Evolutionary conservation across 2,113 vertebrate species (phyloP).

Genomic region (Pterophyllum scalare): DNA sequence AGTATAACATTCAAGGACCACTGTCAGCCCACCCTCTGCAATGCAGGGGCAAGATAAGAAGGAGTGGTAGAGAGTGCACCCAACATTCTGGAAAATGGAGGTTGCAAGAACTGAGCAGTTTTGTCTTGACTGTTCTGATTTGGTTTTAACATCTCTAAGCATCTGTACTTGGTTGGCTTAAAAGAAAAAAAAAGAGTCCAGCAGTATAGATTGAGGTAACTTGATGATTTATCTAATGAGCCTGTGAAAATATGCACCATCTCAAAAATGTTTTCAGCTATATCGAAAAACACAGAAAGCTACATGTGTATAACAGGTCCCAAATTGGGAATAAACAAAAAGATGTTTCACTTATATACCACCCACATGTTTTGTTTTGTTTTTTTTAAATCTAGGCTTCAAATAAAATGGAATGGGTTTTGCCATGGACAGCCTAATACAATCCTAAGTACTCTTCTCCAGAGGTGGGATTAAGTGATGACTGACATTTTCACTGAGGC

Average conservation of each 20-base stretch:
- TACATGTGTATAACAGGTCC: not conserved
- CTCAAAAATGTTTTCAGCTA: not conserved
- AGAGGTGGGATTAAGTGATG: constrained; percentile 62
- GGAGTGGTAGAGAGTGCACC: not conserved
- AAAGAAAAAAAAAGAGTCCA: not conserved
- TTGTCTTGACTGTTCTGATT: not conserved
- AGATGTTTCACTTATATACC: not conserved
- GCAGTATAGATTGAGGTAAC: not conserved
- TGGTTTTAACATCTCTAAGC: not conserved
- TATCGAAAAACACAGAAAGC: not conserved
- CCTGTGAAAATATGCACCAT: not conserved
- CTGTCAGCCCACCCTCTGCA: constrained; percentile 63
- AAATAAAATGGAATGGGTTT: not conserved
- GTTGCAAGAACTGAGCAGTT: not conserved
- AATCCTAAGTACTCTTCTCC: constrained; percentile 39
- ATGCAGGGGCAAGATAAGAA: constrained; percentile 32
- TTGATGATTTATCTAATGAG: not conserved
- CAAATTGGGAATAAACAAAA: not conserved
- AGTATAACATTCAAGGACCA: constrained; percentile 62
- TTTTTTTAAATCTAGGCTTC: too few relatives aligned
- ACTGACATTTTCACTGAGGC: constrained; percentile 61
- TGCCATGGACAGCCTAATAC: not conserved
- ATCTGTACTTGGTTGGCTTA: not conserved
- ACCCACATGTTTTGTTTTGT: not conserved
- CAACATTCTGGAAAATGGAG: constrained; percentile 10